Conservation (phyloP, 2,888 invertebrate genomes). For the Agrotis ipsilon region DNA sequence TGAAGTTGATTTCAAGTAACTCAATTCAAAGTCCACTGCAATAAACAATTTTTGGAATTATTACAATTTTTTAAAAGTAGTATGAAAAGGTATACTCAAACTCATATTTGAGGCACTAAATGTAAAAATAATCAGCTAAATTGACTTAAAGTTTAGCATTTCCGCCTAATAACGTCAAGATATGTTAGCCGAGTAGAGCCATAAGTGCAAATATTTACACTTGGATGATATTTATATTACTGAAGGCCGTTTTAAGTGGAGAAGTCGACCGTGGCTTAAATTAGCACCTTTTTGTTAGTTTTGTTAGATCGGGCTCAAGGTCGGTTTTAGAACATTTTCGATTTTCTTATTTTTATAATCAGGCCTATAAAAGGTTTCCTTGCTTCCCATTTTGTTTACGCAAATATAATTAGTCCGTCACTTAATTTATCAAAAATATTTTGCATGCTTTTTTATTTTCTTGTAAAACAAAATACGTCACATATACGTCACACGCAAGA, state of each 20-base stretch:
- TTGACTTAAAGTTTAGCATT: not conserved
- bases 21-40: not conserved
- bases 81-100: no score
- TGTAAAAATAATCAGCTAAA: not conserved
- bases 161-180: not conserved
- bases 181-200: not conserved
- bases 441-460: no score
- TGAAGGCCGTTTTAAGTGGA: conserved; percentile 2
- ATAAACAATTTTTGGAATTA: not conserved
- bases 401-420: no score
- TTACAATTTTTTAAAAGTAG: no score
- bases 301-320: not conserved
- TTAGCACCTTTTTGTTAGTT: conserved; percentile 5
- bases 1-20: no score
- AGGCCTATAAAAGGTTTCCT: not conserved
- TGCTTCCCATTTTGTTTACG: no score
- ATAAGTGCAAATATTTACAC: conserved; percentile 12
- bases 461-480: no score
- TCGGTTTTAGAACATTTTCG: not conserved
- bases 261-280: conserved; percentile 4
- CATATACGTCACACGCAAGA: no score
- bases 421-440: no score
- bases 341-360: not conserved
- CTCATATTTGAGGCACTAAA: not conserved
- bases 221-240: conserved; percentile 1